A percentile compares a stretch with the other conserved stretches of the same genome.
phyloP scores from a whole-genome alignment of 2,113 vertebrate species.

The Heterotilapia buettikoferi region DNA sequence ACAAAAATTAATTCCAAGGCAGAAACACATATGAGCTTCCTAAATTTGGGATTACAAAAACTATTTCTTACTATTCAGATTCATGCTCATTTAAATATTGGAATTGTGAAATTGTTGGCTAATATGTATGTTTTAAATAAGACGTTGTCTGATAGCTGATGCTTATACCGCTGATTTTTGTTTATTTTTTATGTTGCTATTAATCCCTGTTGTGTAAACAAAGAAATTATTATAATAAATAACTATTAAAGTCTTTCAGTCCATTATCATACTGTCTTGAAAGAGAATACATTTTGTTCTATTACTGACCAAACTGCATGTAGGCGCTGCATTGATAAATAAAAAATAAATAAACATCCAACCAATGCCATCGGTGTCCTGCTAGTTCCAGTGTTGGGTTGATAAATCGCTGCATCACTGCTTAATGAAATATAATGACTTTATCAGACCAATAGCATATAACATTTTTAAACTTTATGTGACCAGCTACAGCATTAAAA shows the following conservation, averaged over 20 bases:
- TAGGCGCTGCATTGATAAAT: neutral
- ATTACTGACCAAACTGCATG: neutral
- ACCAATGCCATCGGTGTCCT: neutral
- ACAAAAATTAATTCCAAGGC: neutral
- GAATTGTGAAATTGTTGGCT: neutral
- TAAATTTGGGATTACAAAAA: neutral
- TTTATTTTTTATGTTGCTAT: neutral
- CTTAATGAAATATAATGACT: neutral
- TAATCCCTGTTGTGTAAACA: neutral
- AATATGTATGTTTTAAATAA: neutral
- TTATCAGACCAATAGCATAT: neutral
- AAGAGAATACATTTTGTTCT: neutral
- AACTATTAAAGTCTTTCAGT: neutral
- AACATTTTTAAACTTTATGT: neutral
- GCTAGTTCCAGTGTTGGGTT: neutral
- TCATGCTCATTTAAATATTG: neutral
- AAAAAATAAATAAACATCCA: neutral
- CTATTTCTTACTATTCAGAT: neutral
- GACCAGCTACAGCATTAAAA: neutral
- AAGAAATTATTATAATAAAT: neutral
- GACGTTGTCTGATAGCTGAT: neutral
- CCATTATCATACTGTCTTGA: neutral
- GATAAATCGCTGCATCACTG: neutral
- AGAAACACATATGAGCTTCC: neutral
- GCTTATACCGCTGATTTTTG: neutral